phyloP scores from a whole-genome alignment of 2,797 vertebrate genomes.

The Lithobates pipiens region DNA sequence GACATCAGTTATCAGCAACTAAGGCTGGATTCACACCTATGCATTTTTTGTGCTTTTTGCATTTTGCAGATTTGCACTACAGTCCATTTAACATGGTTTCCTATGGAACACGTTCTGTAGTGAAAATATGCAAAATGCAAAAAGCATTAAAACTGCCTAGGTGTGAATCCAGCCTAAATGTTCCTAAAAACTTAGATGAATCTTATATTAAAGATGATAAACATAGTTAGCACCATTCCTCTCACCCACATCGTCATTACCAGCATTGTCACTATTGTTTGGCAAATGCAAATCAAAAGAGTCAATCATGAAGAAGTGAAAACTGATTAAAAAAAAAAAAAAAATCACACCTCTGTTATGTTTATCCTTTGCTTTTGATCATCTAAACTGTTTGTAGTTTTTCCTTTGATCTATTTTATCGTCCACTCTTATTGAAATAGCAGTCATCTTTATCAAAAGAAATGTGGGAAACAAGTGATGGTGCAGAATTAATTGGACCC shows the following conservation, averaged over 20 bases:
- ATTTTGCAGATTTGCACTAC: too few species aligned
- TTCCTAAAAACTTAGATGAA: too few species aligned
- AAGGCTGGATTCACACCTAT: too few species aligned
- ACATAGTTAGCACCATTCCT: neutral
- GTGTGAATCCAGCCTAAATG: too few species aligned
- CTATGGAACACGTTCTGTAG: too few species aligned
- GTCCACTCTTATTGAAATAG: neutral
- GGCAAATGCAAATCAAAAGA: neutral
- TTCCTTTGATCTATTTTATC: conserved; percentile 19
- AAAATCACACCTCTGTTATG: neutral
- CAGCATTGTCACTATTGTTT: neutral
- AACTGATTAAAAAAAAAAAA: neutral
- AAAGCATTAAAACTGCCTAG: too few species aligned
- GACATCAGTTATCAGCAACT: too few species aligned
- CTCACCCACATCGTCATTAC: neutral
- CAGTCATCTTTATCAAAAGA: conserved; percentile 3
- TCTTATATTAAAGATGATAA: neutral
- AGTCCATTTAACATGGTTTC: too few species aligned
- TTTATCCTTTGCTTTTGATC: conserved; percentile 2
- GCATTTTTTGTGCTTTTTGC: too few species aligned
- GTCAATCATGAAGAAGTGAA: neutral
- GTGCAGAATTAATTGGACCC: conserved; percentile 2
- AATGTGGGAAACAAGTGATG: neutral
- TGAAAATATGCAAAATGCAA: too few species aligned
- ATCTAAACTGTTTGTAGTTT: neutral